Conservation (phyloP, 2,113 vertebrate species). For the Clarias gariepinus region DNA sequence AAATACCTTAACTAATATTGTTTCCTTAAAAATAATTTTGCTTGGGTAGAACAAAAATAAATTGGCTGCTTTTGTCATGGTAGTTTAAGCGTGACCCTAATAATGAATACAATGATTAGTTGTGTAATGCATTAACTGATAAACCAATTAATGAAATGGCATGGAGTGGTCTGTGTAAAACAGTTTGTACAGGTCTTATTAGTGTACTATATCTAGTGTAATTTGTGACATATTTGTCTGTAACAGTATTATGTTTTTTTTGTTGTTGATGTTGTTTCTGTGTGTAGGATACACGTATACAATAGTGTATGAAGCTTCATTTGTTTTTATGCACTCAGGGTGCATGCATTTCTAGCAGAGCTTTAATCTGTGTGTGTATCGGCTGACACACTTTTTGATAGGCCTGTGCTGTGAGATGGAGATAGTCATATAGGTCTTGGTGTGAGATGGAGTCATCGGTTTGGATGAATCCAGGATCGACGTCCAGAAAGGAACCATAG, state of each 20-base stretch:
- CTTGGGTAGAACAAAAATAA: not conserved
- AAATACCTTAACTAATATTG: not conserved
- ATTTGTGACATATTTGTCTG: not conserved
- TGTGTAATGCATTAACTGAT: conserved; percentile 2
- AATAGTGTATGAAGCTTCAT: conserved; percentile 8
- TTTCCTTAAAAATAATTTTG: not conserved
- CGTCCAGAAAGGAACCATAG: conserved; percentile 76
- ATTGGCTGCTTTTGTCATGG: not conserved
- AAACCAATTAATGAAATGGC: not conserved
- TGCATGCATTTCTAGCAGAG: conserved; percentile 73
- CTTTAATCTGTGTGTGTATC: conserved; percentile 75
- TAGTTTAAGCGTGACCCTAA: not conserved
- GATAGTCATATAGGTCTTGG: conserved; percentile 90
- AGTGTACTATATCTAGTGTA: conserved; percentile 11
- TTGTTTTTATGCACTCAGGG: conserved; percentile 57
- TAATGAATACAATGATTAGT: not conserved
- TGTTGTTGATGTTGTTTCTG: not conserved
- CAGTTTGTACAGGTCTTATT: not conserved
- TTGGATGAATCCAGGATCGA: conserved; percentile 85
- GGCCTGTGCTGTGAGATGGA: conserved; percentile 83
- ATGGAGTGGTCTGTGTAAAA: not conserved
- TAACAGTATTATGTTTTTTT: not conserved
- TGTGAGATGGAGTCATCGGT: conserved; percentile 86
- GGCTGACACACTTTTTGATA: conserved; percentile 82
- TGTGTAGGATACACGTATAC: not conserved